A percentile compares a stretch with the other conserved stretches of the same genome.
phyloP scores from a whole-genome alignment of 1,140 invertebrate species.

The Drepana arcuata region DNA sequence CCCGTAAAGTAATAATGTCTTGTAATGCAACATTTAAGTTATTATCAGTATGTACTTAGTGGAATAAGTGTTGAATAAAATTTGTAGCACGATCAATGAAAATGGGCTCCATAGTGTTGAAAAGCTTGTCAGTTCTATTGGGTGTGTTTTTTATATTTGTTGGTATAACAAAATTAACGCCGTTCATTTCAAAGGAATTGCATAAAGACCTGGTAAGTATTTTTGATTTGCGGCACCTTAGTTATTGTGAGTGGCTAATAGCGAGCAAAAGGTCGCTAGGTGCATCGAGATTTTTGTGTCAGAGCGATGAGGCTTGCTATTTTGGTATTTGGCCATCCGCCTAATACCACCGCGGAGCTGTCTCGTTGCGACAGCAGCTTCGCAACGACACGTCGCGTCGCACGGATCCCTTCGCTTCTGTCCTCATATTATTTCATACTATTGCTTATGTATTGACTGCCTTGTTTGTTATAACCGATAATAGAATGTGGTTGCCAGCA shows the following conservation, averaged over 20 bases:
- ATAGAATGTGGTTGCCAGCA: no score
- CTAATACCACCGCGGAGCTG: conserved; percentile 55
- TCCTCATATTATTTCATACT: no score
- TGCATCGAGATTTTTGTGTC: conserved; percentile 58
- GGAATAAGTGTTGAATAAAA: conserved; percentile 10
- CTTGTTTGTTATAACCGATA: no score
- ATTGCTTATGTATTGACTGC: no score
- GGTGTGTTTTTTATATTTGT: conserved; percentile 97
- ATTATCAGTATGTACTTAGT: neutral
- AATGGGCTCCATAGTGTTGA: conserved; percentile 85
- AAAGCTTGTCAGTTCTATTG: conserved; percentile 90
- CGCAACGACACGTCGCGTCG: no score
- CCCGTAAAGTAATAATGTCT: no score
- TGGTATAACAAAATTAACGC: conserved; percentile 92
- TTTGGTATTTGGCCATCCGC: conserved; percentile 73
- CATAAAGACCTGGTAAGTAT: conserved; percentile 94
- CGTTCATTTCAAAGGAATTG: conserved; percentile 92
- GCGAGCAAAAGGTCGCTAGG: conserved; percentile 43
- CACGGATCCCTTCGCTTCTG: no score
- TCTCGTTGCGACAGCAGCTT: conserved; percentile 43
- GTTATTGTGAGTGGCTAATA: no score
- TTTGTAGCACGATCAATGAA: conserved; percentile 15
- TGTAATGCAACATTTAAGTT: no score
- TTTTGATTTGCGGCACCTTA: no score
- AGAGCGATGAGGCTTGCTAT: conserved; percentile 60